Percentiles rank a stretch among this genome's conserved stretches.
Evolutionary conservation across 2,888 invertebrate genomes (phyloP).

Genomic region (Brenthis ino): DNA sequence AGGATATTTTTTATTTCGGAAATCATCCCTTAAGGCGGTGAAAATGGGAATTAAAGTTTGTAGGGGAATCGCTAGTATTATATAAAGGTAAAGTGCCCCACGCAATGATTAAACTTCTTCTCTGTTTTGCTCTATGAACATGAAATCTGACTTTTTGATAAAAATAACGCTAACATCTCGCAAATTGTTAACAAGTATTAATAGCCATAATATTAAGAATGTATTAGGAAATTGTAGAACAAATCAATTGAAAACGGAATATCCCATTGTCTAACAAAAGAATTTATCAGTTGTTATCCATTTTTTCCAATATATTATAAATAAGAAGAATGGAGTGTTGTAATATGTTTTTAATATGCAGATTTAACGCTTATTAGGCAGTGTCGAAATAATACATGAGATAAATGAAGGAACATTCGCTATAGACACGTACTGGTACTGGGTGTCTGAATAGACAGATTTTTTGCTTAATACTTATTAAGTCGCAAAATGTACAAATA

Average conservation of each 20-base stretch:
- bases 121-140: too few species aligned
- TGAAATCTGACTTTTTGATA: too few species aligned
- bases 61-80: too few species aligned
- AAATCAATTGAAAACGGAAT: slow-evolving; percentile 8
- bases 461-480: slow-evolving; percentile 32
- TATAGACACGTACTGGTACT: slow-evolving; percentile 42
- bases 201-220: background rate
- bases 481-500: slow-evolving; percentile 23
- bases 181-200: background rate
- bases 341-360: slow-evolving; percentile 32
- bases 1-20: too few species aligned
- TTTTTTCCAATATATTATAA: slow-evolving; percentile 1
- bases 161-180: background rate
- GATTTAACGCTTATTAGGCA: slow-evolving; percentile 33
- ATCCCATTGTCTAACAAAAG: background rate
- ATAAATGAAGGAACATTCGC: slow-evolving; percentile 37
- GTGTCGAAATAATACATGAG: slow-evolving; percentile 35
- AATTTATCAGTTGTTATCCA: slow-evolving; percentile 5
- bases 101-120: too few species aligned
- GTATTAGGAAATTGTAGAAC: background rate
- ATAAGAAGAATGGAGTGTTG: slow-evolving; percentile 15
- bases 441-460: slow-evolving; percentile 34
- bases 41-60: too few species aligned
- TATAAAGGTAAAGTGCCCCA: too few species aligned
- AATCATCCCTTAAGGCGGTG: too few species aligned